These are phyloP conservation scores for Anoplophora glabripennis DNA, from an alignment of 1,140 invertebrate genomes.

Conservation along the genomic window DNA sequence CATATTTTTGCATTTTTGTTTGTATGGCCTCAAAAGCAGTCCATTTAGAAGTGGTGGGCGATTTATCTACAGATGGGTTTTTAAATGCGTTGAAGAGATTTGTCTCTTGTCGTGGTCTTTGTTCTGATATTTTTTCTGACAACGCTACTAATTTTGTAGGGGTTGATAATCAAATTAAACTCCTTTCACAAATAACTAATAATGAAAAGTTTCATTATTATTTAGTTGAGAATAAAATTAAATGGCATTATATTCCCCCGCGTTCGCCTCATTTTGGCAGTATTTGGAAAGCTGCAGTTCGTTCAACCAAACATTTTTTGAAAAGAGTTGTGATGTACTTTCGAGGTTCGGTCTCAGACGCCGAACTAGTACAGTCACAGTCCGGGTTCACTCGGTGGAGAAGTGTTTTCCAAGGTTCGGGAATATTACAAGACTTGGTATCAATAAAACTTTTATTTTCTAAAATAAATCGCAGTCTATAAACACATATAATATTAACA, in stretches of 20 bases:
- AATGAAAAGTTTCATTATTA: not conserved
- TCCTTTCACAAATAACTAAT: not conserved
- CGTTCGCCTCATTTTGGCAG: slow-evolving; percentile 43
- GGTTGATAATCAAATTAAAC: slow-evolving; percentile 1
- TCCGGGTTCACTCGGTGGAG: too few species aligned
- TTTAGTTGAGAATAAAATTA: not conserved
- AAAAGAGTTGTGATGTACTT: too few species aligned
- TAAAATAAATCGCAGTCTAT: too few species aligned
- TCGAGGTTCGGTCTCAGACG: too few species aligned
- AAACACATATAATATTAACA: too few species aligned
- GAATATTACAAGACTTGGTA: too few species aligned
- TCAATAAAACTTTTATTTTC: too few species aligned
- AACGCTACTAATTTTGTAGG: slow-evolving; percentile 21
- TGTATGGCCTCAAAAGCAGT: slow-evolving; percentile 4
- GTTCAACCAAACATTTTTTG: slow-evolving; percentile 23
- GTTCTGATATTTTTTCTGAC: slow-evolving; percentile 32
- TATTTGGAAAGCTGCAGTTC: slow-evolving; percentile 36
- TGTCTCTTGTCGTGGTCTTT: slow-evolving; percentile 32
- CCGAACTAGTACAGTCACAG: too few species aligned
- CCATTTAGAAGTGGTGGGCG: slow-evolving; percentile 8
- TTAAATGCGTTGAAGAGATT: slow-evolving; percentile 36
- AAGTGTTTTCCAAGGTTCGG: too few species aligned
- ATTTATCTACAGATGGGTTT: slow-evolving; percentile 9
- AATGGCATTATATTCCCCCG: slow-evolving; percentile 47
- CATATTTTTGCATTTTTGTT: slow-evolving; percentile 11